These are phyloP conservation scores for Hirundichthys speculiger DNA, from an alignment of 2,113 vertebrate species.

Conservation along the genomic window DNA sequence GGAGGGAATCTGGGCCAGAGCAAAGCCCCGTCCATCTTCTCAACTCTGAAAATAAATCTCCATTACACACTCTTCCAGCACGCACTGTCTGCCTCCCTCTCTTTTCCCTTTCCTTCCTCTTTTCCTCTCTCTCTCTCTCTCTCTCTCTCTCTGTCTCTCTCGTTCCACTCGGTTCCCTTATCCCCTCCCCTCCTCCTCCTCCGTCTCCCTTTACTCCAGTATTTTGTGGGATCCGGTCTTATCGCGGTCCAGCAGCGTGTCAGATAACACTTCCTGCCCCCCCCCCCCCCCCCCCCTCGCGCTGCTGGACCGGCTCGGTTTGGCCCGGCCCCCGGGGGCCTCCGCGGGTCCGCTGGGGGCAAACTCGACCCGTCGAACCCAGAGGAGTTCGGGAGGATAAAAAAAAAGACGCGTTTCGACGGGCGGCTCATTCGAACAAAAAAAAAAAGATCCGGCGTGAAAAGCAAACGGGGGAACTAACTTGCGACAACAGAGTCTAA, in stretches of 20 bases:
- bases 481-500: conserved; percentile 27
- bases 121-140: no score
- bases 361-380: neutral
- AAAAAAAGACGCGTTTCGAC: neutral
- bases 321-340: conserved; percentile 33
- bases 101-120: no score
- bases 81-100: no score
- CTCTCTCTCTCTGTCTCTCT: no score
- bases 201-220: conserved; percentile 28
- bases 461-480: no score
- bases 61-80: no score
- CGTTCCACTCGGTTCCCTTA: no score
- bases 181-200: neutral
- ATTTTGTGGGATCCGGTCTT: conserved; percentile 45
- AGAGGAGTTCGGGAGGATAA: neutral
- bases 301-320: conserved; percentile 34
- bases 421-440: neutral
- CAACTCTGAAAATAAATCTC: conserved; percentile 40
- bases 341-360: conserved; percentile 16
- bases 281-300: conserved; percentile 16
- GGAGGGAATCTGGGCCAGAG: conserved; percentile 53
- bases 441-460: no score
- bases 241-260: conserved; percentile 54
- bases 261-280: conserved; percentile 31
- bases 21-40: conserved; percentile 49